Conservation (phyloP, 2,888 invertebrate species). For the Thymelicus acteon region DNA sequence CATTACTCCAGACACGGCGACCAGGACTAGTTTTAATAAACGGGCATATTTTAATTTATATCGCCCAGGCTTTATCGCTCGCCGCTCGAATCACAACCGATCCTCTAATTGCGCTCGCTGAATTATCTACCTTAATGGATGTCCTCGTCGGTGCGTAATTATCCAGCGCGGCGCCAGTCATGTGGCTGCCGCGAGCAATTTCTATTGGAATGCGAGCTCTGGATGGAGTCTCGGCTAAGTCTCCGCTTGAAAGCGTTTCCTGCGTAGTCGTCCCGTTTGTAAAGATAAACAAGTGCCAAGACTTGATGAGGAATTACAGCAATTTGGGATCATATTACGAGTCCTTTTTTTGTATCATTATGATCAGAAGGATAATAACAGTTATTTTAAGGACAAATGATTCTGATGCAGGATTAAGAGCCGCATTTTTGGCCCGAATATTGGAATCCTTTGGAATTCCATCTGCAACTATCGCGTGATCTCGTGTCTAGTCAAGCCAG, state of each 20-base stretch:
- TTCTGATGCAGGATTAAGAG: neutral
- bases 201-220: slow-evolving; percentile 68
- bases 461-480: slow-evolving; percentile 63
- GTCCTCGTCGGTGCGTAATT: slow-evolving; percentile 73
- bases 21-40: slow-evolving; percentile 57
- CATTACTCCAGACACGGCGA: slow-evolving; percentile 9
- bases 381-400: neutral
- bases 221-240: slow-evolving; percentile 40
- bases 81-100: slow-evolving; percentile 64
- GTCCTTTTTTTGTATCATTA: neutral
- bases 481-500: slow-evolving; percentile 37
- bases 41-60: slow-evolving; percentile 57
- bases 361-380: neutral
- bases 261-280: neutral
- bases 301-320: neutral
- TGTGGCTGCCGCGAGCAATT: slow-evolving; percentile 66
- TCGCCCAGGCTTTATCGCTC: slow-evolving; percentile 54
- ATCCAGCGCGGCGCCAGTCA: slow-evolving; percentile 72
- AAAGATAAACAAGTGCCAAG: slow-evolving; percentile 7
- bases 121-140: slow-evolving; percentile 78
- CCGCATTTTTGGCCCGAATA: slow-evolving; percentile 56
- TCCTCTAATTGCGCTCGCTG: slow-evolving; percentile 72
- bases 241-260: slow-evolving; percentile 27
- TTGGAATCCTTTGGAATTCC: slow-evolving; percentile 56
- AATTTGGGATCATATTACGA: neutral